A percentile compares a stretch with the other conserved stretches of the same genome.
These are phyloP conservation scores for Drosophila neocordata DNA, from an alignment of 1,140 invertebrate species.

Conservation along the genomic window DNA sequence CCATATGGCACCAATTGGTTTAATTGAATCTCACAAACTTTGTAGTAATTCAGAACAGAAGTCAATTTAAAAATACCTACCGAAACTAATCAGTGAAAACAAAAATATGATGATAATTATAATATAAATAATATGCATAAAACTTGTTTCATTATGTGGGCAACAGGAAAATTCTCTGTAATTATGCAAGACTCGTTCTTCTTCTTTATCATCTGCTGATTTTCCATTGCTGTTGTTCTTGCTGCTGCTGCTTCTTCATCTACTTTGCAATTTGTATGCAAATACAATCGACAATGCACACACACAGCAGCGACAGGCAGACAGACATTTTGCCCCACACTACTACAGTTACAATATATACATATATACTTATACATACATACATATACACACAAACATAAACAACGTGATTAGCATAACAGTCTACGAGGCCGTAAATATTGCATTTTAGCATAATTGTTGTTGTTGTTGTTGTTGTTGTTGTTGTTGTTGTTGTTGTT, in stretches of 20 bases:
- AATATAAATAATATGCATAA: not conserved
- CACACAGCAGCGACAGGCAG: conserved; percentile 16
- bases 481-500: conserved; percentile 3
- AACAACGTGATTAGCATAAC: conserved; percentile 73
- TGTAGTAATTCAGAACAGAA: not conserved
- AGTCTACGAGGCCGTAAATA: conserved; percentile 72
- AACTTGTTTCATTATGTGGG: conserved; percentile 44
- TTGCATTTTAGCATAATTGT: conserved; percentile 80
- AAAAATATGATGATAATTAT: conserved; percentile 27
- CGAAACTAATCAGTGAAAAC: not conserved
- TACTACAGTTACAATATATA: conserved; percentile 3
- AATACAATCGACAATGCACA: conserved; percentile 73
- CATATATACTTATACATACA: conserved; percentile 14
- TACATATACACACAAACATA: conserved; percentile 23
- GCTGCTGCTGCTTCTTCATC: conserved; percentile 60
- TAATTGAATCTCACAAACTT: not conserved
- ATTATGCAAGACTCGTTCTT: conserved; percentile 63
- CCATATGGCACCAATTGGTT: not conserved
- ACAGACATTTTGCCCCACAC: not conserved
- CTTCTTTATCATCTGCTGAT: conserved; percentile 38
- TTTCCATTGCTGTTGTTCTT: conserved; percentile 22
- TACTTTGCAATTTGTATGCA: conserved; percentile 79
- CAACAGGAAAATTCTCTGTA: conserved; percentile 50
- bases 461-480: conserved; percentile 50
- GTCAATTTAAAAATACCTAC: not conserved